A percentile compares a stretch with the other conserved stretches of the same genome.
phyloP scores from a whole-genome alignment of 2,888 invertebrate species.

The Stenolophus ochropezus region DNA sequence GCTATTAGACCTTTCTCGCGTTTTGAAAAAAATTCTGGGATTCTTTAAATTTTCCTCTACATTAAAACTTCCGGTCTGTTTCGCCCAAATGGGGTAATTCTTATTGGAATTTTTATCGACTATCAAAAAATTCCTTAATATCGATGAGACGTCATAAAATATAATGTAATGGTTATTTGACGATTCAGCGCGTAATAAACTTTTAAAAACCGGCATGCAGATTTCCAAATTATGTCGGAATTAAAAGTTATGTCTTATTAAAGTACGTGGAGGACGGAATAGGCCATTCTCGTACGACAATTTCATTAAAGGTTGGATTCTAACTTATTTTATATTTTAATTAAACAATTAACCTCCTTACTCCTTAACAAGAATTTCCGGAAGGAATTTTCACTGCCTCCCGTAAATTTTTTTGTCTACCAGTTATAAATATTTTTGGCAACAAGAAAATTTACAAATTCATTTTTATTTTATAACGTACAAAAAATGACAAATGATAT shows the following conservation, averaged over 20 bases:
- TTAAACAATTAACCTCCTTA: neutral
- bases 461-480: too few relatives aligned
- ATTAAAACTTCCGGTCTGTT: constrained; percentile 48
- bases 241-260: constrained; percentile 35
- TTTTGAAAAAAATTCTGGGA: neutral
- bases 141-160: constrained; percentile 46
- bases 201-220: constrained; percentile 28
- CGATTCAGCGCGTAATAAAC: constrained; percentile 35
- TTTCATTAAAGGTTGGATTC: neutral
- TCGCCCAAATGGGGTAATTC: constrained; percentile 44
- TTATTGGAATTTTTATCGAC: constrained; percentile 47
- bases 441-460: too few relatives aligned
- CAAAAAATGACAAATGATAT: too few relatives aligned
- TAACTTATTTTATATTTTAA: constrained; percentile 1
- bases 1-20: neutral
- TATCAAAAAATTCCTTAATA: constrained; percentile 47
- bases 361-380: neutral
- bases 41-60: constrained; percentile 47
- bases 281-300: neutral
- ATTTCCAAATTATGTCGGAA: constrained; percentile 21
- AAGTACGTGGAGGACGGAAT: neutral
- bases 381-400: neutral
- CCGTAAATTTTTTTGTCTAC: neutral
- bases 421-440: too few relatives aligned
- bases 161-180: constrained; percentile 52